These are phyloP conservation scores for Anthopleura xanthogrammica DNA, from an alignment of 92 coral and sea anemone genomes.

Conservation along the genomic window DNA sequence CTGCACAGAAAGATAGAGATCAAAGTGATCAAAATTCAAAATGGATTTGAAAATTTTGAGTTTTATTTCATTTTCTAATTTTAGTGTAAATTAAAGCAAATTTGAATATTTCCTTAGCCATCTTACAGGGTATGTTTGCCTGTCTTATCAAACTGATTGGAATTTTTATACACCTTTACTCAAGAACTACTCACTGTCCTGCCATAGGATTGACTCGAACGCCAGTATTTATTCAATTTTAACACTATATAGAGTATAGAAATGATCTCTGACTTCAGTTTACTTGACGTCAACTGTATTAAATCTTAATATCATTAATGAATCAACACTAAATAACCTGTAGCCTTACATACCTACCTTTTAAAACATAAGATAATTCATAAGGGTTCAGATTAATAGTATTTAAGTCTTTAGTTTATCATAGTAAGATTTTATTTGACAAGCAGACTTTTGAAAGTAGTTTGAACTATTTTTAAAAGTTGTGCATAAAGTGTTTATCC, in stretches of 20 bases:
- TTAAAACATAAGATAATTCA: not conserved
- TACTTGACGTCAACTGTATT: not conserved
- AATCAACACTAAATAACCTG: not conserved
- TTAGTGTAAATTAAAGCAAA: not conserved
- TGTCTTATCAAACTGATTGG: not conserved
- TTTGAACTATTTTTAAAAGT: not conserved
- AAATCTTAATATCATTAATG: not conserved
- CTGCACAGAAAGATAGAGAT: too few relatives aligned
- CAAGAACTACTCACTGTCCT: not conserved
- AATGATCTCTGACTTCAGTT: not conserved
- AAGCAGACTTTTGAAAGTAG: constrained; percentile 3
- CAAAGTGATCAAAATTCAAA: too few relatives aligned
- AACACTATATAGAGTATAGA: not conserved
- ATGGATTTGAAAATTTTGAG: not conserved
- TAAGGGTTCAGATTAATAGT: not conserved
- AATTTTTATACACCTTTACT: not conserved
- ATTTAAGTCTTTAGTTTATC: not conserved
- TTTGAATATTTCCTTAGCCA: not conserved
- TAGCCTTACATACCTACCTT: not conserved
- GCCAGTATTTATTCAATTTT: not conserved
- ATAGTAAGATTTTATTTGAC: constrained; percentile 3
- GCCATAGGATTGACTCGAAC: not conserved
- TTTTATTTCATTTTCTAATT: not conserved
- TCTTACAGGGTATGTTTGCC: not conserved
- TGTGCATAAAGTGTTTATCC: not conserved